Base-by-base conservation (phyloP, 2,113 vertebrate species). In the Ceyx melanurus region DNA sequence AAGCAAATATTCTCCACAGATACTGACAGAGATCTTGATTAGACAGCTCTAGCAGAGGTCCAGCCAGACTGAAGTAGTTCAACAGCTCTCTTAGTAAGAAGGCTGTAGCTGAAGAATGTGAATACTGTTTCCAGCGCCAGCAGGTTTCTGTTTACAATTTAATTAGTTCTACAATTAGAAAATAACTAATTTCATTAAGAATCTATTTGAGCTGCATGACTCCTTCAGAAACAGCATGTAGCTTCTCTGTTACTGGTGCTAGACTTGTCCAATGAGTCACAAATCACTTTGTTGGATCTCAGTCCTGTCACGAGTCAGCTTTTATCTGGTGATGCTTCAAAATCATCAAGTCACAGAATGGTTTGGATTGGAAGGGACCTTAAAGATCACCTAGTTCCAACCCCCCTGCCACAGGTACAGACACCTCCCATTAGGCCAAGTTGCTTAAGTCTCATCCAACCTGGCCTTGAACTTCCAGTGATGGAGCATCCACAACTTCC, bases 131-230 rank as follows among this genome's bases (percentile, higher is more conserved):
- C 23, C 33, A 72, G 11, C 45, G 70, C 77, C 66, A 82, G 31
- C n/a, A 75, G 57, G 13, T 83, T 51, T 80, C 67, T 90, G 54
- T 64, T 86, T 90, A 78, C 58, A 70, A 73, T 72, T 71, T 73
- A 62, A 87, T 93, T 85, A 92, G 31, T 58, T 79, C 21, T 74
- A 77, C 43, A 66, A 56, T 74, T 92, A 82, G 46, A 77, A 92
- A 87, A 87, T 43, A 57, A 48, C 68, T 77, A 25, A 67, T 88
- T 87, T 85, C 21, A 57, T 75, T 53, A 45, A 67, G 33, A 95
- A 86, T 86, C 56, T 3, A 1, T 89, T 88, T 88, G 60, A 91
- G 21, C 48, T 92, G 13, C 42, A 35, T 1, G 6, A 86, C 57
- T 35, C 26, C 86, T 78, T 79, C 74, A 82, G 78, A 82, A 89